Evolutionary conservation across 2,888 invertebrate genomes (phyloP), one percentile per base, ranked within the genome.

Genomic region (Drosophila testacea): DNA sequence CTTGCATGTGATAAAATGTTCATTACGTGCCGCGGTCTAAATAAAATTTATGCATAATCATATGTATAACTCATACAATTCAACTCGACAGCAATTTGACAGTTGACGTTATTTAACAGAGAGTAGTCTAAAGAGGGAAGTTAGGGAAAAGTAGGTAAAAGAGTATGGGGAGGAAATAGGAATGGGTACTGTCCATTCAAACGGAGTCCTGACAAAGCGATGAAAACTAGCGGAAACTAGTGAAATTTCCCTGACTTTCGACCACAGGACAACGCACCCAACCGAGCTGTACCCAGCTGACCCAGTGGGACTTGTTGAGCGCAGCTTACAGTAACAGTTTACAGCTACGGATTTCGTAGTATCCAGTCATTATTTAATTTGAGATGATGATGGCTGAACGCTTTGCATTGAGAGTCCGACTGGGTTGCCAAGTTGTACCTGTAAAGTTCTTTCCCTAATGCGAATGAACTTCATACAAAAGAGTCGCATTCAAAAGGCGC

Each of bases 41-140:
- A 75, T 83, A 71, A 63, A 79, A 71, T 71, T 60, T 69, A 47
- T 69, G 75, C 70, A 74, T 77, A 83, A 83, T 88, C 73, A 69
- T 68, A 79, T 22, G 22, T 22, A 22, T 82, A 77, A 77, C 57
- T 66, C 64, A 76, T 77, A 69, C 77, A 79, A 52, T 46, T 13
- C 51, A 60, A 77, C 59, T 54, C 27, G 36, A 48, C 52, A 41
- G 73, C 60, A 55, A 61, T 65, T 63, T 65, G 64, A 42, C 44
- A 30, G 54, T 10, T 34, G 42, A 27, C n/a, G 11, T 22, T 4
- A 34, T 50, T 36, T 6, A 28, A 6, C 10, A 30, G 10, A 6
- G 47, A 44, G 34, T 36, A 27, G 11, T 7, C 22, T 13, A n/a
- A 32, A 51, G 42, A 41, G 38, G 39, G n/a, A 13, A 2, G n/a